Base-by-base conservation (phyloP, 2,888 invertebrate species). In the Ceriagrion tenellum region DNA sequence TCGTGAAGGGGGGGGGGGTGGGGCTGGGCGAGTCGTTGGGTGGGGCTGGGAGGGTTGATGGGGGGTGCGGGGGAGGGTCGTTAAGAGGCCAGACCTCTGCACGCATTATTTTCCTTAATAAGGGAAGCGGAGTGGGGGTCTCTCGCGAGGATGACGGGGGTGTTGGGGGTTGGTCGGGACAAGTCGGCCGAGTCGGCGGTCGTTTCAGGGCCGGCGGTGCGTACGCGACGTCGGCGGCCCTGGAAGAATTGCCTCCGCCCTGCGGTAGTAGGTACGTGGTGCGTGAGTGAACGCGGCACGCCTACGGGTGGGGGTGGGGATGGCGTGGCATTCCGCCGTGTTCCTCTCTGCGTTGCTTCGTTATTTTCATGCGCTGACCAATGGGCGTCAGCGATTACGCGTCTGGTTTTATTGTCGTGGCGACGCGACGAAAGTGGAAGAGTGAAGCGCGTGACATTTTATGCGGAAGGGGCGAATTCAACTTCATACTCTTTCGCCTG, bases 21-120 rank as follows among this genome's bases (percentile, higher is more conserved):
- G 10, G 81, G 12, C 16, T 20, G 69, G n/a, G 8, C 4, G 26
- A 8, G 69, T 23, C 0, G 59, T 26, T 69, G 69, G 23, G 69
- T 10, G 69, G 26, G 63, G 18, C 8, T 69, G 8, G 23, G 69
- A 69, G 69, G 23, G 26, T 26, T 3, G 69, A 26, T 26, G 8
- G 8, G 69, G 26, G 69, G 26, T n/a, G n/a, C 8, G 63, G 12
- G 26, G n/a, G n/a, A 10, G n/a, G 26, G 81, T 81, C 81, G 81
- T 81, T 81, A 81, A 81, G n/a, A 81, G 81, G 30, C 81, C 35
- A 81, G 81, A 16, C 81, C 81, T 35, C 81, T 26, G 30, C 81
- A 35, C 81, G 81, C 81, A 81, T 35, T 35, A 81, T 81, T 81
- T 81, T 81, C 81, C 81, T 81, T 81, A 81, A 81, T 81, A 81